Base-by-base conservation (phyloP, 2,888 invertebrate species). In the Perithous albicinctus region DNA sequence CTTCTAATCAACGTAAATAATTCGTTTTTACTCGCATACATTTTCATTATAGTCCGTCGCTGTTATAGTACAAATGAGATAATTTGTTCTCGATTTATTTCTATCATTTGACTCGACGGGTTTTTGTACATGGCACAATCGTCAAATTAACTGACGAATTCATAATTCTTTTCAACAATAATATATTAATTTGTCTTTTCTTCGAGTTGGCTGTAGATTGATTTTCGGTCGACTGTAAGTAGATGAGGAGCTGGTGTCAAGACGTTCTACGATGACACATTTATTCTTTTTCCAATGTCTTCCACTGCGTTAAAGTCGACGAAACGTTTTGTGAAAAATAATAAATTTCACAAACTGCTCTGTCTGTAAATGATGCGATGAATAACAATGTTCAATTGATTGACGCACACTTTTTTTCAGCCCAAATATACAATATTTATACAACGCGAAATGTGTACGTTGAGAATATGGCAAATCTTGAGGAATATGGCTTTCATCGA, bases 1-100 rank as follows among this genome's bases (percentile, higher is more conserved):
- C 43, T 69, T 43, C 80, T 81, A 81, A 67, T 73, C 61, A 81
- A 81, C 67, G 67, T 76, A 61, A 76, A 73, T 80, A 67, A 76
- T 67, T 73, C 75, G 54, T 56, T 70, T 56, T 70, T 70, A 54
- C 64, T 70, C 63, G 26, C 74, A 64, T 69, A 38, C 59, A 66
- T 48, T 32, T 38, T 15, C 20, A 59, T 73, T 20, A 63, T 20
- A 63, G 63, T 64, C 41, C 35, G 23, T 74, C 51, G 26, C 32
- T 26, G 10, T 38, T 66, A 74, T 35, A 12, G 48, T 73, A 51
- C 48, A 73, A 61, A 73, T 73, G 41, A 41, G 51, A 74, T 63
- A n/a, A n/a, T 35, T 18, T 48, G 15, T 29, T 29, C 32, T 46
- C 18, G 10, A 10, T 20, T 35, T 29, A 48, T 29, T n/a, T 38